Evolutionary conservation across 2,113 vertebrate species (phyloP), one percentile per base, ranked within the genome.

Genomic region (Urocolius indicus): DNA sequence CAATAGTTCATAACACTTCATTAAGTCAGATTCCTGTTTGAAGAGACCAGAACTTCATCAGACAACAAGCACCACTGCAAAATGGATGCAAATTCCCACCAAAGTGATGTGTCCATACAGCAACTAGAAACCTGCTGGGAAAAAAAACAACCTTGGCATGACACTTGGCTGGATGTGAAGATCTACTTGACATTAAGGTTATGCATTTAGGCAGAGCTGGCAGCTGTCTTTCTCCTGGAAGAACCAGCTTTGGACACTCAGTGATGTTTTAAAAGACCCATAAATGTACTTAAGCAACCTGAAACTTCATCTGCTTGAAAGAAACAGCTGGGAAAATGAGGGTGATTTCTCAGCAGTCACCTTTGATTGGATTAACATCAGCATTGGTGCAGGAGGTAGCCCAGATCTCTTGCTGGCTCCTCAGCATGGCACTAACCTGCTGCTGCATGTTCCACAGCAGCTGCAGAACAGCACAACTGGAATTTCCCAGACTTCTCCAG

Each of bases 261-360:
- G 73, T 11, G 1, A 43, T 57, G 48, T 65, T 94, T 79, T 66
- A 57, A 38, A 80, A 91, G 67, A 84, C 19, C 75, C 23, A 41
- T 51, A 91, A 90, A 85, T 32, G 3, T 13, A 85, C 55, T 91
- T 69, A 51, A 88, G 66, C 13, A 11, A 94, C 71, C 65, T 68
- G 85, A 72, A 91, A 67, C 86, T 76, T 84, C 55, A 89, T 79
- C 90, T 23, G 4, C 62, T 52, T 61, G 49, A 92, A 96, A 89
- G 1, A 1, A 68, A 91, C 10, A 4, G 18, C 34, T 8, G 21
- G 69, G 51, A 59, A 59, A 67, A 57, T 1, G 5, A 78, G 32
- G 32, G 48, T 18, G 26, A 2, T 51, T 59, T 46, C 89, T 93
- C 80, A 71, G 10, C 74, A 73, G 41, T 48, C 67, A 27, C 22